Base-by-base conservation (phyloP, 2,888 invertebrate species). In the Mellilla xanthometata region DNA sequence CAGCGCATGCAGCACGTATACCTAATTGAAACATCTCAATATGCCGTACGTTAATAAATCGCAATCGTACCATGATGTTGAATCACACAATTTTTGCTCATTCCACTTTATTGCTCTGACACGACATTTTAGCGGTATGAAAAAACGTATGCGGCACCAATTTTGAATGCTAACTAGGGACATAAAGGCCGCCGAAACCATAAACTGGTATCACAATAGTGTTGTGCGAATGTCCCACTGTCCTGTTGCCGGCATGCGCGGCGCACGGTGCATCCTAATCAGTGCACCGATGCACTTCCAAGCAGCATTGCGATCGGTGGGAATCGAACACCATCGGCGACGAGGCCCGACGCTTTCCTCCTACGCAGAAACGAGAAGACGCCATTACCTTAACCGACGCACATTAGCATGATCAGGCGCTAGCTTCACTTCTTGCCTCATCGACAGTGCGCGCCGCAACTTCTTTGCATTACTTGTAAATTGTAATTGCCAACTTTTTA, bases 181-280 rank as follows among this genome's bases (percentile, higher is more conserved):
- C 72, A 83, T 77, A 87, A 89, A 88, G 83, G 76, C 72, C 49
- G 76, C 88, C 87, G 85, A 78, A 79, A 77, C 87, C 86, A 87
- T 89, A 88, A 89, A 88, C 68, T 84, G 78, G 78, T 81, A 79
- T 75, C 78, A 89, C 88, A 88, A 88, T 88, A 83, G 85, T 76
- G 60, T 72, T 83, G 78, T 79, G 89, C 88, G 85, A 88, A 87
- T 86, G 84, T 88, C 78, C 72, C 72, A 78, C 72, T 76, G 85
- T 83, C 81, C 77, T 68, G 81, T 38, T 41, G 12, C 82, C 85
- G 84, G 77, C 83, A 72, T 68, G 73, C 68, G 64, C 60, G 63
- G 65, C 63, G 70, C 68, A 51, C 62, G 48, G 55, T 66, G 89
- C 85, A 89, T 89, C 72, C 72, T 85, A 87, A 89, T 87, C 74